These are phyloP conservation scores for Manis pentadactyla DNA, from an alignment of 2,797 vertebrate species.

Conservation along the genomic window DNA sequence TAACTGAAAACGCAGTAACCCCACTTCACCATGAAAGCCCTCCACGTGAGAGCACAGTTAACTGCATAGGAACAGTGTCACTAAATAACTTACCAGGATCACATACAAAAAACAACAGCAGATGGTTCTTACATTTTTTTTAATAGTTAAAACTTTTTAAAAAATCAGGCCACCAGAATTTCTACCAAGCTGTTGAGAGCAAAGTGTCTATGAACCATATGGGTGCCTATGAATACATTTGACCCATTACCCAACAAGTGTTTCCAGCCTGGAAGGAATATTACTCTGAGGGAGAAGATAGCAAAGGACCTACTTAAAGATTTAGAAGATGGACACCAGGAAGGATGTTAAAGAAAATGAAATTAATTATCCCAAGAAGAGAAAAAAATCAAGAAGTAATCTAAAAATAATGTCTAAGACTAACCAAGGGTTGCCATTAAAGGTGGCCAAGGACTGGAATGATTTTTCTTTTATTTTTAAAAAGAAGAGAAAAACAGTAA, in stretches of 20 bases:
- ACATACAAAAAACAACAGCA: constrained; percentile 69
- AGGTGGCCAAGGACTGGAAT: background rate
- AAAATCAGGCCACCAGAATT: constrained; percentile 63
- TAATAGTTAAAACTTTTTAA: constrained; percentile 44
- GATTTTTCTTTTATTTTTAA: background rate
- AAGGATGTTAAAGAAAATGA: background rate
- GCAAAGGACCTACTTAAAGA: background rate
- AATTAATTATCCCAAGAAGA: constrained; percentile 56
- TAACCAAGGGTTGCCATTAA: background rate
- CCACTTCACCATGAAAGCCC: background rate
- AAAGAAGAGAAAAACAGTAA: background rate
- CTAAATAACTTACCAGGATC: constrained; percentile 60
- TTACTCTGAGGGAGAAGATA: constrained; percentile 4
- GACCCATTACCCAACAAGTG: constrained; percentile 62
- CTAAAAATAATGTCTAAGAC: constrained; percentile 41
- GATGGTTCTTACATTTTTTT: constrained; percentile 70
- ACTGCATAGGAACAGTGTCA: background rate
- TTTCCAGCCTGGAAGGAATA: constrained; percentile 20
- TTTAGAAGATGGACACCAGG: background rate
- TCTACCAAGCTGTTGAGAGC: constrained; percentile 64
- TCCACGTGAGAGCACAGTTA: background rate
- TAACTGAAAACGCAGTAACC: background rate
- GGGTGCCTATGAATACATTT: constrained; percentile 72
- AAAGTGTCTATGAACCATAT: constrained; percentile 72
- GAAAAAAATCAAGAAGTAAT: constrained; percentile 11